Percentiles rank a stretch among this genome's conserved stretches.
Evolutionary conservation across 2,113 vertebrate species (phyloP).

Genomic region (Thinocorus orbignyianus): DNA sequence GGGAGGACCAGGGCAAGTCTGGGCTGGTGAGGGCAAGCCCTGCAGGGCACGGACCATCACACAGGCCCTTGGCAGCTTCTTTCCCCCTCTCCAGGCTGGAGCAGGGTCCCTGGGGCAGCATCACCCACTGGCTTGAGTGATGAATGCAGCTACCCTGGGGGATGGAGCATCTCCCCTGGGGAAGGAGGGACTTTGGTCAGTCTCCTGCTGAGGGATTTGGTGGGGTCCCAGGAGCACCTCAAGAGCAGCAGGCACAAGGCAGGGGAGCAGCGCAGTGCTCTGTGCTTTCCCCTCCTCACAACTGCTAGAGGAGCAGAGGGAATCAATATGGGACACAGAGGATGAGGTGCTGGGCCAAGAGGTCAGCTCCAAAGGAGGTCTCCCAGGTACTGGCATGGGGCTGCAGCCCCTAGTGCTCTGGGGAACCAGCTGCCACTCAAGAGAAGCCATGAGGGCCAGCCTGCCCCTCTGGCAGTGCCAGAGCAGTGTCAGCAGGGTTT

Average conservation of each 20-base stretch:
- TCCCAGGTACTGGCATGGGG: fast-evolving
- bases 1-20: background rate
- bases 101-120: background rate
- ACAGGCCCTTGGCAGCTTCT: background rate
- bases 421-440: background rate
- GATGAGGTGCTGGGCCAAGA: background rate
- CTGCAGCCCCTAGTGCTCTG: background rate
- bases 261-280: background rate
- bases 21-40: background rate
- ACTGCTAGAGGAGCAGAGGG: background rate
- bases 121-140: background rate
- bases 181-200: background rate
- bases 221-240: background rate
- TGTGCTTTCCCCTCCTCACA: background rate
- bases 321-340: fast-evolving
- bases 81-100: background rate
- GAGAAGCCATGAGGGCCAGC: background rate
- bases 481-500: background rate
- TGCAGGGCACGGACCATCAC: background rate
- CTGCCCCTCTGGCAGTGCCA: background rate
- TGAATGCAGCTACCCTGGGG: background rate
- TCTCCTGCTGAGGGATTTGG: background rate
- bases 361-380: background rate
- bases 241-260: background rate
- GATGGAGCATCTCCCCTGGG: background rate